These are phyloP conservation scores for Brenthis ino DNA, from an alignment of 2,888 invertebrate species.

Conservation along the genomic window DNA sequence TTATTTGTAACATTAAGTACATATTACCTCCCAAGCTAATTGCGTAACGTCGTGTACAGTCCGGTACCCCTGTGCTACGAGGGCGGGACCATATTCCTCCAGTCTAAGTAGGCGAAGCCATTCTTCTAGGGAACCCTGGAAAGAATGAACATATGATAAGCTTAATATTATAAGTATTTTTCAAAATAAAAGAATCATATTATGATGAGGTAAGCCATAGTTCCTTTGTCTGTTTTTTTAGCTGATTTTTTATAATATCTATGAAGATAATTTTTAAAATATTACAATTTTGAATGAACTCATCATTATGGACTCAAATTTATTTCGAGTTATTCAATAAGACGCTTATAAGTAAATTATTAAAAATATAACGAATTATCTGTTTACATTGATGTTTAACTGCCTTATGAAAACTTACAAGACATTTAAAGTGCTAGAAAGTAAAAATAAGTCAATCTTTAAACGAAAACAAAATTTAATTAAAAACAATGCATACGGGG, in stretches of 20 bases:
- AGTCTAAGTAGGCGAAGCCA: slow-evolving; percentile 96
- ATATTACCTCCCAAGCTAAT: slow-evolving; percentile 93
- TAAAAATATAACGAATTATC: too few species aligned
- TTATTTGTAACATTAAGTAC: slow-evolving; percentile 1
- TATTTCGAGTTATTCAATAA: too few species aligned
- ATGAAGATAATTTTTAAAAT: too few species aligned
- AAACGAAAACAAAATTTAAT: not conserved
- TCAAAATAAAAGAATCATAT: not conserved
- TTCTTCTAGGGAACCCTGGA: slow-evolving; percentile 95
- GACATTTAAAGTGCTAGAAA: not conserved
- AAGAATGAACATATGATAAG: slow-evolving; percentile 16
- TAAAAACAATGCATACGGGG: slow-evolving; percentile 84
- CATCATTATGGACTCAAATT: too few species aligned
- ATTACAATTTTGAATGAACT: too few species aligned
- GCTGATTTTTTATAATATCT: too few species aligned
- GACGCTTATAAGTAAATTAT: too few species aligned
- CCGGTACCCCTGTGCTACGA: slow-evolving; percentile 96
- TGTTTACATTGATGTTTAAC: too few species aligned
- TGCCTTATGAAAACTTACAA: too few species aligned
- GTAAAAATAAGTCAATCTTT: not conserved
- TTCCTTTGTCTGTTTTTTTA: too few species aligned
- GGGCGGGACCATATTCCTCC: slow-evolving; percentile 94
- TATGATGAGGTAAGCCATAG: not conserved
- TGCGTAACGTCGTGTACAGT: slow-evolving; percentile 97
- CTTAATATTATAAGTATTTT: not conserved